Base-by-base conservation (phyloP, 2,888 invertebrate species). In the Spodoptera picta region DNA sequence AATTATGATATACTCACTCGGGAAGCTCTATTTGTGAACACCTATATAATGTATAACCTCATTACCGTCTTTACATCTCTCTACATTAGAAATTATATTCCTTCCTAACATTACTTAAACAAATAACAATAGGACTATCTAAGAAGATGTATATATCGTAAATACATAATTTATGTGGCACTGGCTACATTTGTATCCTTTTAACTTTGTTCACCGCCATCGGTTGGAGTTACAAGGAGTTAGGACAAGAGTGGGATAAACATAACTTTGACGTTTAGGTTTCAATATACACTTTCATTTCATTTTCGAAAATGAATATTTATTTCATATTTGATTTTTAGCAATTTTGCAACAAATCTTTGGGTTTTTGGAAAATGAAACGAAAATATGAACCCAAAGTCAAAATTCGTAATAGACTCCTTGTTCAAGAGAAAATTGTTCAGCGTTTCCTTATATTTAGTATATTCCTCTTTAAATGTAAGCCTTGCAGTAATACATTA, bases 1-100 rank as follows among this genome's bases (percentile, higher is more conserved):
- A 81, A 84, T 83, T 80, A 83, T 85, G 84, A 83, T 79, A 84
- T 80, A 84, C 71, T 87, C 77, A 78, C 84, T 87, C 79, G 84
- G 94, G 94, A 94, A 94, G 93, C 94, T 91, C 94, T 92, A 90
- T 89, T 87, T 83, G 84, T 87, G 87, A 90, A 91, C 85, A 89
- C 85, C 88, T 90, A 92, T 78, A 83, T 73, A 73, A 72, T 65
- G 72, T 71, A 73, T 80, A 80, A 82, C 79, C 75, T 83, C 81
- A 60, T 81, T 89, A 88, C 82, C 81, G 79, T 84, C 82, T 85
- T 87, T 87, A 87, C 83, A 88, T 83, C 81, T 83, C 77, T 83
- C 89, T 90, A 91, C 84, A 86, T 83, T 89, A 89, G 84, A 92
- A 88, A 88, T 88, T 86, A 88, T 84, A 77, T 83, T 77, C 80